Evolutionary conservation across 1,140 invertebrate species (phyloP).

Genomic region (Coelopa frigida): DNA sequence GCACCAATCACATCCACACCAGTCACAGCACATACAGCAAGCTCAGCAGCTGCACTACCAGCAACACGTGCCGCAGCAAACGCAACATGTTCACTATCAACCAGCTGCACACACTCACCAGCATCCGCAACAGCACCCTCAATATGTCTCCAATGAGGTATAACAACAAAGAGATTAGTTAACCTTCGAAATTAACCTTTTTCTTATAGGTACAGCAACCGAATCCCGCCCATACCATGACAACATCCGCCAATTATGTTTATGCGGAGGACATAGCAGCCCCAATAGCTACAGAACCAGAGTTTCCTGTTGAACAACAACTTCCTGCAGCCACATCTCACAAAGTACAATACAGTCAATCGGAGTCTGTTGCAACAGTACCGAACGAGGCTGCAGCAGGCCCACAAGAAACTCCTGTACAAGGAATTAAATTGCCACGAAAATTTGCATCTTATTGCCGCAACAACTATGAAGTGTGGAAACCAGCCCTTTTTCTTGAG

Average conservation of each 20-base stretch:
- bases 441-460: slow-evolving; percentile 35
- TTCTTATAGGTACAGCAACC: too few relatives aligned
- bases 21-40: slow-evolving; percentile 1
- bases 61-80: not conserved
- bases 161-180: too few relatives aligned
- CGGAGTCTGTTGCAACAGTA: slow-evolving; percentile 3
- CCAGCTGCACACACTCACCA: slow-evolving; percentile 10
- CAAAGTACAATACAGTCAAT: too few relatives aligned
- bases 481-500: slow-evolving; percentile 37
- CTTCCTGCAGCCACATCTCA: slow-evolving; percentile 2
- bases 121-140: slow-evolving; percentile 6
- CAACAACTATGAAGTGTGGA: slow-evolving; percentile 43
- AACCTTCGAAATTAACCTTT: too few relatives aligned
- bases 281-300: slow-evolving; percentile 1
- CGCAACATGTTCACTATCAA: slow-evolving; percentile 6
- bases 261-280: too few relatives aligned
- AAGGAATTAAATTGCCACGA: slow-evolving; percentile 25
- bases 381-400: not conserved
- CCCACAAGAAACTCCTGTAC: slow-evolving; percentile 5
- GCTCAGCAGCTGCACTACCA: slow-evolving; percentile 3
- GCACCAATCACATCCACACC: not conserved
- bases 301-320: slow-evolving; percentile 6
- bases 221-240: too few relatives aligned
- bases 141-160: slow-evolving; percentile 9
- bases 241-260: too few relatives aligned